Base-by-base conservation (phyloP, 2,113 vertebrate genomes). In the Stegastes partitus region DNA sequence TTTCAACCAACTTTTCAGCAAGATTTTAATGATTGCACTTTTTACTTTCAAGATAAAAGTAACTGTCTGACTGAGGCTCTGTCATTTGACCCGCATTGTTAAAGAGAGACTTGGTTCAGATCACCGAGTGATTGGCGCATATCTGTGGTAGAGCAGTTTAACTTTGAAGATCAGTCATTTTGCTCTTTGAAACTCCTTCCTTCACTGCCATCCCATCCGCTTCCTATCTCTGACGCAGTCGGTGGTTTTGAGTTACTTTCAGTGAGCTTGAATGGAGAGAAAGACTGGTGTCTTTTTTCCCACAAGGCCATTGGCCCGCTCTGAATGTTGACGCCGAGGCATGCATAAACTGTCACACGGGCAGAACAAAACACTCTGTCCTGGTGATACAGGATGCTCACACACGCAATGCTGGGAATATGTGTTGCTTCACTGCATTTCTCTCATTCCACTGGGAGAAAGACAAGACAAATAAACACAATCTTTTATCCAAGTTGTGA, bases 211-310 rank as follows among this genome's bases (percentile, higher is more conserved):
- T 67, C 26, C 15, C 62, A 57, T 86, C 66, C 5, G 1, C 45
- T 76, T 81, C 62, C 72, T 54, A 21, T 74, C 54, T 71, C 34
- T 86, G 78, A 79, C 50, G 37, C 75, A 83, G 67, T 63, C 69
- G 54, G 42, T 3, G 67, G 75, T 78, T 80, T 87, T 79, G 31
- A 66, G 49, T 81, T 88, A 70, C 76, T 70, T 68, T 57, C 39
- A 28, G 53, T 28, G 68, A 80, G 64, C 81, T 78, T 69, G 37
- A 75, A 69, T 19, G 18, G 10, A 56, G 69, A 82, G 22, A 58
- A 28, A 65, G 55, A 26, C 16, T 28, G 66, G 74, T 84, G 55
- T 87, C 37, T 74, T 3, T 77, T 77, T 80, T 56, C 68, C 37
- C 56, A 21, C 64, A 81, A 66, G 71, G 81, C 75, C 62, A 53